Evolutionary conservation across 2,797 vertebrate species (phyloP).

Genomic region (Yasuhikotakia modesta): DNA sequence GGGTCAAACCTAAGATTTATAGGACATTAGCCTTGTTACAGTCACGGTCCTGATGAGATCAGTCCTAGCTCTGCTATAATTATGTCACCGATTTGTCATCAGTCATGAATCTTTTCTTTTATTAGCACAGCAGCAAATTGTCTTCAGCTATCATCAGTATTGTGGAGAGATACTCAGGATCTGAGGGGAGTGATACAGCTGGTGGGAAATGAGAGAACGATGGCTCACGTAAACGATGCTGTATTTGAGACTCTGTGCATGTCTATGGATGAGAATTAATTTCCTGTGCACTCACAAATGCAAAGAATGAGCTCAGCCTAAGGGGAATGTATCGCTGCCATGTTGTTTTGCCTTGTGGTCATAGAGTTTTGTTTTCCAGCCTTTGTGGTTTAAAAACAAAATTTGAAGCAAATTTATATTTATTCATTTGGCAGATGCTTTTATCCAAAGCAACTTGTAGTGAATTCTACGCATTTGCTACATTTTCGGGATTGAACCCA

Average conservation of each 20-base stretch:
- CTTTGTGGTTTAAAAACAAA: too few relatives aligned
- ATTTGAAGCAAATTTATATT: too few relatives aligned
- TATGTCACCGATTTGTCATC: slow-evolving; percentile 49
- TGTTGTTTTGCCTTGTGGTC: neutral
- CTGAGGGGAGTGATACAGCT: slow-evolving; percentile 13
- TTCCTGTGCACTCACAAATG: neutral
- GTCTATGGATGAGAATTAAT: neutral
- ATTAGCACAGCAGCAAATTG: slow-evolving; percentile 48
- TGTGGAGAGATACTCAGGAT: slow-evolving; percentile 30
- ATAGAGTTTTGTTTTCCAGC: neutral
- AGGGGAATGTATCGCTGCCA: neutral
- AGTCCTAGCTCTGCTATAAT: slow-evolving; percentile 56
- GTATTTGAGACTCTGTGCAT: neutral
- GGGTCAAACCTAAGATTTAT: slow-evolving; percentile 50
- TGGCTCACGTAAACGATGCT: neutral
- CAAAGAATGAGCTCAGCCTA: neutral
- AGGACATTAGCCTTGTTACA: slow-evolving; percentile 57
- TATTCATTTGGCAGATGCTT: too few relatives aligned
- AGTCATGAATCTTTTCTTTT: slow-evolving; percentile 50
- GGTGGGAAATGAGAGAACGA: neutral
- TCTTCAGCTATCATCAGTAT: slow-evolving; percentile 44
- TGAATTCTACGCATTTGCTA: too few relatives aligned
- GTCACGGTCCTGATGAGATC: slow-evolving; percentile 64
- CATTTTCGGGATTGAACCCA: too few relatives aligned
- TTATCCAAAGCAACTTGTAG: too few relatives aligned